Evolutionary conservation across 2,888 invertebrate genomes (phyloP).

Genomic region (Euphydryas editha): DNA sequence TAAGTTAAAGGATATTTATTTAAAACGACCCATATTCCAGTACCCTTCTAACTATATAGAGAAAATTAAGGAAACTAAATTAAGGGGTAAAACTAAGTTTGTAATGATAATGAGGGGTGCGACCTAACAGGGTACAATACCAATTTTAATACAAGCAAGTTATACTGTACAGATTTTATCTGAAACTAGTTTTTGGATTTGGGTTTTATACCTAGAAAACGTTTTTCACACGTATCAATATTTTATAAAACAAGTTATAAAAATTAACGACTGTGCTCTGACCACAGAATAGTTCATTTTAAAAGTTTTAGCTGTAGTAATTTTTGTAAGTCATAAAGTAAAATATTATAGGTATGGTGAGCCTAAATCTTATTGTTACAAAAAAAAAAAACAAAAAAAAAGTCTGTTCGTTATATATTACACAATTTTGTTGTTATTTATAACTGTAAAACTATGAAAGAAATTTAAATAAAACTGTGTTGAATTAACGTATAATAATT

Average conservation of each 20-base stretch:
- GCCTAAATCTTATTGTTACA: not conserved
- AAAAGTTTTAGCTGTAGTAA: not conserved
- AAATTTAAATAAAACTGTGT: no score
- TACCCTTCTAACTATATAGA: slow-evolving; percentile 29
- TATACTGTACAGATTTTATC: slow-evolving; percentile 38
- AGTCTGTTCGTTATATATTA: no score
- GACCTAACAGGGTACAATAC: slow-evolving; percentile 36
- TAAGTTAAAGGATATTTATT: slow-evolving; percentile 29
- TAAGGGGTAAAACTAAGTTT: slow-evolving; percentile 40
- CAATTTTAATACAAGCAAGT: slow-evolving; percentile 32
- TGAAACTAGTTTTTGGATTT: slow-evolving; percentile 27
- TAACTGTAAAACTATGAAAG: no score
- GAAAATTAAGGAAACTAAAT: slow-evolving; percentile 43
- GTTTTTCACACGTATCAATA: not conserved
- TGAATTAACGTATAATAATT: no score
- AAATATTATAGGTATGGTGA: not conserved
- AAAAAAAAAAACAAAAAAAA: no score
- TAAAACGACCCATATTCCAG: slow-evolving; percentile 28
- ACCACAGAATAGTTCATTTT: not conserved
- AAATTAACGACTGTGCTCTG: not conserved
- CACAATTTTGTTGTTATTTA: no score
- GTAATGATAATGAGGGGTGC: slow-evolving; percentile 41
- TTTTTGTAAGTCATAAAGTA: not conserved
- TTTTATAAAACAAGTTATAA: not conserved
- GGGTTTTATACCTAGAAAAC: not conserved